A percentile compares a stretch with the other conserved stretches of the same genome.
Conservation (phyloP, 2,113 vertebrate species). For the Labeo rohita region DNA sequence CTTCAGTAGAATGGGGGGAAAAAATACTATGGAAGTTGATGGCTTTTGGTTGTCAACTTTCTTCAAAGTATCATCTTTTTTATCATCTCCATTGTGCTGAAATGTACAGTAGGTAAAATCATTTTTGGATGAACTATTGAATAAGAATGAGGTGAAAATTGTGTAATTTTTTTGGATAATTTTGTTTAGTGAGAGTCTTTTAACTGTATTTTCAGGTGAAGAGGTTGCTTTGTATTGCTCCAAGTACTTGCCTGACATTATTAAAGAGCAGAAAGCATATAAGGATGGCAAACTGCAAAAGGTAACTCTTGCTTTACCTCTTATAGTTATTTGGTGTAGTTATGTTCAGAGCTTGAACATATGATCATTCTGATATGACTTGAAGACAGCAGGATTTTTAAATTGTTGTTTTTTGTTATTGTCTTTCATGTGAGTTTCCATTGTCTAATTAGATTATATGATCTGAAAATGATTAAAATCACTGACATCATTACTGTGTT, state of each 20-base stretch:
- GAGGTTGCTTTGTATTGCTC: slow-evolving; percentile 98
- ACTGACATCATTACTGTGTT: slow-evolving; percentile 30
- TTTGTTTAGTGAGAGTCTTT: not conserved
- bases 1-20: too few relatives aligned
- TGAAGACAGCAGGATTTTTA: not conserved
- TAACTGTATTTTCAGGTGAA: slow-evolving; percentile 81
- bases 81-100: not conserved
- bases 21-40: not conserved
- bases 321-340: not conserved
- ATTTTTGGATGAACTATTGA: not conserved
- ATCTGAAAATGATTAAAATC: not conserved
- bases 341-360: not conserved
- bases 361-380: not conserved
- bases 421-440: not conserved
- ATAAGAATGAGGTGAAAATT: not conserved
- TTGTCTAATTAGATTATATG: not conserved
- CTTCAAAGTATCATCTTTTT: not conserved
- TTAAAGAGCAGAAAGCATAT: slow-evolving; percentile 95
- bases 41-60: too few relatives aligned
- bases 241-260: slow-evolving; percentile 96
- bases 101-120: not conserved
- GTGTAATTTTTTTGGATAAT: not conserved
- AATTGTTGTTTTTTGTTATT: not conserved
- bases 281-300: slow-evolving; percentile 97
- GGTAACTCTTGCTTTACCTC: slow-evolving; percentile 70